Base-by-base conservation (phyloP, 2,888 invertebrate species). In the Caenorhabditis virilis region DNA sequence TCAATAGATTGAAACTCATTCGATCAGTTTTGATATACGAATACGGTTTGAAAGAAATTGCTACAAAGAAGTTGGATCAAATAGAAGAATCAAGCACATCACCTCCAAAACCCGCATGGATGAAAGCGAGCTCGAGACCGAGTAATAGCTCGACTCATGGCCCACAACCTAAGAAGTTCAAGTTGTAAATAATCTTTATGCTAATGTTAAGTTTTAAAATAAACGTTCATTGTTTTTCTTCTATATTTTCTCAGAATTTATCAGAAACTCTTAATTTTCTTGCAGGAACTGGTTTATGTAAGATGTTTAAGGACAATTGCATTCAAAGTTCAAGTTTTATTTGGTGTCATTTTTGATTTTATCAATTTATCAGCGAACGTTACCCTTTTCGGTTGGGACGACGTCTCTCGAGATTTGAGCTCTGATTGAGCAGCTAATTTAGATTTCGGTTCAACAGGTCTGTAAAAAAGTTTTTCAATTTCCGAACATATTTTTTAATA, bases 21-120 rank as follows among this genome's bases (percentile, higher is more conserved):
- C 38, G 65, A 43, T 57, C 60, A 9, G 60, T 77, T 25, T 53
- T 77, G 2, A 59, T 74, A 18, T 76, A 65, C 57, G 76, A 77
- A 45, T 76, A 71, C 47, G 77, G 77, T n/a, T n/a, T n/a, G n/a
- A n/a, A n/a, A n/a, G n/a, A n/a, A n/a, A n/a, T n/a, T n/a, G n/a
- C n/a, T n/a, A n/a, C n/a, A n/a, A n/a, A n/a, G n/a, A n/a, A n/a
- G n/a, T n/a, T n/a, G n/a, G n/a, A n/a, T n/a, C n/a, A n/a, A n/a
- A n/a, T n/a, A n/a, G n/a, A n/a, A n/a, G n/a, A n/a, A n/a, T n/a
- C n/a, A n/a, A n/a, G n/a, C n/a, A n/a, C n/a, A n/a, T n/a, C n/a
- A n/a, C n/a, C n/a, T n/a, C n/a, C n/a, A n/a, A n/a, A 26, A 36
- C 55, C 16, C 42, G 26, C 18, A 39, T 3, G 7, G 39, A 20